Evolutionary conservation across 2,113 vertebrate species (phyloP).

Genomic region (Malurus elegans): DNA sequence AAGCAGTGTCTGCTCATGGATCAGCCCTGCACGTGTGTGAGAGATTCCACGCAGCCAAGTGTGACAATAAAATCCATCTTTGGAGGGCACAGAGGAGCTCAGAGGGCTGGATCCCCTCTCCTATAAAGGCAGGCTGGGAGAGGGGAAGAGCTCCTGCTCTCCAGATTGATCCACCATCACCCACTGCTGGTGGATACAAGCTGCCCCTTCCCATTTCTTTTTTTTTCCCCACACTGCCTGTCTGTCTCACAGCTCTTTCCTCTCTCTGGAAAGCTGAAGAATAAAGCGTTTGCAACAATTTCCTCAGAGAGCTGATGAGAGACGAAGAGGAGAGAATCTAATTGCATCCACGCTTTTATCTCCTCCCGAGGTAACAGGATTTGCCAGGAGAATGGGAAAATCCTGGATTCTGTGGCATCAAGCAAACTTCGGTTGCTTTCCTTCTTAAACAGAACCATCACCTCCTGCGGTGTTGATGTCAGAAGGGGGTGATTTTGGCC

Average conservation of each 20-base stretch:
- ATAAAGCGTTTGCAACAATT: background rate
- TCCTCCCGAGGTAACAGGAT: accelerated
- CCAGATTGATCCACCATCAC: background rate
- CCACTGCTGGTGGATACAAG: background rate
- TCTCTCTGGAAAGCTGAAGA: background rate
- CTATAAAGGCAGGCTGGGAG: background rate
- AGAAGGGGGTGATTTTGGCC: background rate
- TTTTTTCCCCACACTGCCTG: background rate
- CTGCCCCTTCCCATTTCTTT: background rate
- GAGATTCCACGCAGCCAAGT: background rate
- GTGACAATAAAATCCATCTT: background rate
- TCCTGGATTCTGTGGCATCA: background rate
- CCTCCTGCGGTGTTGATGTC: background rate
- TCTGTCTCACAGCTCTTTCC: background rate
- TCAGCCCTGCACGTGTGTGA: accelerated
- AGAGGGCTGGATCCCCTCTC: background rate
- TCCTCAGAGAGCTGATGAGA: conserved; percentile 14
- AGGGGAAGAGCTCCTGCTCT: background rate
- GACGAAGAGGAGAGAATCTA: background rate
- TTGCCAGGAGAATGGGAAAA: background rate
- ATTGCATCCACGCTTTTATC: background rate
- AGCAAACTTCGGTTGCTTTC: background rate
- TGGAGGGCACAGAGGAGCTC: background rate
- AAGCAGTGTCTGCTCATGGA: accelerated
- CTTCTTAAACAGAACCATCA: accelerated